Evolutionary conservation across 2,888 invertebrate genomes (phyloP).

Genomic region (Maniola hyperantus): DNA sequence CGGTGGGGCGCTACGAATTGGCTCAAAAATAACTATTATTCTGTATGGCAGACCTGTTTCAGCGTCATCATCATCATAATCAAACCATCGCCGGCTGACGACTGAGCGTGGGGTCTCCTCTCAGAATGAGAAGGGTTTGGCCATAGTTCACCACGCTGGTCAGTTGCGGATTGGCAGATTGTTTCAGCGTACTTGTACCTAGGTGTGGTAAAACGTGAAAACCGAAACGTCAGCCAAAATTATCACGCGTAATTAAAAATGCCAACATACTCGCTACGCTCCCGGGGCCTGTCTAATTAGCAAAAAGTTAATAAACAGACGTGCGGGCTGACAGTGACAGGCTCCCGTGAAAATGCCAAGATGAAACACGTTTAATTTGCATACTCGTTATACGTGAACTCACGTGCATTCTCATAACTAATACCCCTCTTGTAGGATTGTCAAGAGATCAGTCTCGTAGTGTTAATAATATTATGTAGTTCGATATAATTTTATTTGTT

Average conservation of each 20-base stretch:
- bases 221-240: conserved; percentile 42
- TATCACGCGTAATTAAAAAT: conserved; percentile 80
- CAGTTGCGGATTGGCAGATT: no score
- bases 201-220: conserved; percentile 10
- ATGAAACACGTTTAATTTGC: conserved; percentile 81
- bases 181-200: no score
- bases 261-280: conserved; percentile 77
- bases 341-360: conserved; percentile 79
- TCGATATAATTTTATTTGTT: background rate
- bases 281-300: conserved; percentile 77
- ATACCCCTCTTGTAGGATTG: conserved; percentile 6
- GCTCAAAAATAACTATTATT: no score
- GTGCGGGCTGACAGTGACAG: conserved; percentile 77
- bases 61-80: no score
- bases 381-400: conserved; percentile 57
- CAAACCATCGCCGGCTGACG: no score
- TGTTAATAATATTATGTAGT: background rate
- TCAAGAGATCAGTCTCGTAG: background rate
- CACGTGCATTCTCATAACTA: conserved; percentile 15
- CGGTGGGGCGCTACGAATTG: no score
- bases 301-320: conserved; percentile 82
- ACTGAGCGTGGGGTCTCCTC: no score
- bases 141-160: no score
- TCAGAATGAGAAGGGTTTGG: no score
- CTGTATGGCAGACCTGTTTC: no score